Evolutionary conservation across 2,797 vertebrate genomes (phyloP), one percentile per base, ranked within the genome.

Genomic region (Neopelma chrysocephalum): DNA sequence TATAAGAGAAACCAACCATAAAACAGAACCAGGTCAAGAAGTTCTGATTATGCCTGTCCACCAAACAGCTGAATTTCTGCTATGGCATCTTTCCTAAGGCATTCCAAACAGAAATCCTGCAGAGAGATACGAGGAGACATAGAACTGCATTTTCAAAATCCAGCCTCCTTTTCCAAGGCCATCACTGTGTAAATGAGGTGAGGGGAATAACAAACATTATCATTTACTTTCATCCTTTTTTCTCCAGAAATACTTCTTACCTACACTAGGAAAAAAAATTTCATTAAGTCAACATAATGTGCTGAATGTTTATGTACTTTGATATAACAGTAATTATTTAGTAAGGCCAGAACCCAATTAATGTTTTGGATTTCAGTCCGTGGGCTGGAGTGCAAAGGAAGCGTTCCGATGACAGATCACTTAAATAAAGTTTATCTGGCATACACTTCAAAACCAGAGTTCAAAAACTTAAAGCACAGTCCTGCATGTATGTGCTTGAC

Each of bases 351-450:
- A 93, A 82, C 60, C 71, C 86, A 93, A 85, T 95, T 97, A 94
- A 93, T 53, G 50, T 66, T 87, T 92, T 36, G 75, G 64, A 92
- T 58, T 80, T 90, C 73, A 81, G 75, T 57, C 76, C 51, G 60
- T 75, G 76, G 72, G 81, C 43, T 88, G 76, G 78, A 93, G 84
- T 31, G 70, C 57, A 89, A 68, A 61, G 84, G 86, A 95, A 95
- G 76, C 31, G 0, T 90, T 88, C 72, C 2, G n/a, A 77, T 87
- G 94, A 96, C 45, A 94, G 42, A 93, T 86, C 87, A 57, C 91
- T 96, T 79, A 89, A 97, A 93, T 93, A 92, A 75, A 80, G 53
- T 87, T 81, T 89, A 73, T 90, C 94, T 96, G 95, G 92, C 91
- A 96, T 45, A 58, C 18, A 96, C 90, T 94, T 96, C 83, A 97